Conservation (phyloP, 2,113 vertebrate genomes). For the Syngnathus typhle region DNA sequence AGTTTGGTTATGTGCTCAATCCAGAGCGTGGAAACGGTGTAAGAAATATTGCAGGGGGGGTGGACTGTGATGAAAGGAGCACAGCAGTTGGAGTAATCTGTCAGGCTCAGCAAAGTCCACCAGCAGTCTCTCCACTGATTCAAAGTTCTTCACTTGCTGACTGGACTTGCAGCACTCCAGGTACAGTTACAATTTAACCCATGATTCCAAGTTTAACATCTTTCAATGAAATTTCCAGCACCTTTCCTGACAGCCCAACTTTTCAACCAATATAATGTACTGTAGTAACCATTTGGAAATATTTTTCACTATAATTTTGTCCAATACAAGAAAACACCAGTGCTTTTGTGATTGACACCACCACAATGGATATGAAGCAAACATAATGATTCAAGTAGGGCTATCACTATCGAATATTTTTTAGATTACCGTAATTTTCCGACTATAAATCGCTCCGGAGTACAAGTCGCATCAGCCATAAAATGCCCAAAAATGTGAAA, state of each 20-base stretch:
- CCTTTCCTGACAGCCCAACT: neutral
- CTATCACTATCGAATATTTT: no score
- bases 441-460: no score
- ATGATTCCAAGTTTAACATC: neutral
- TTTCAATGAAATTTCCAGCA: neutral
- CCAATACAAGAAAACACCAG: no score
- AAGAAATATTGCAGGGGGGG: slow-evolving; percentile 17
- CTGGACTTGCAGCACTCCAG: slow-evolving; percentile 36
- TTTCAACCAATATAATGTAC: neutral
- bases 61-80: slow-evolving; percentile 16
- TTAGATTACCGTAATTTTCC: no score
- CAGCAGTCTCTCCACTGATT: slow-evolving; percentile 18
- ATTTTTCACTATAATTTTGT: no score
- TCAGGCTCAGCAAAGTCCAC: slow-evolving; percentile 10
- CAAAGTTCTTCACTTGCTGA: slow-evolving; percentile 28
- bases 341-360: no score
- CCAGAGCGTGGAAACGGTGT: slow-evolving; percentile 9
- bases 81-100: neutral
- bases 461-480: no score
- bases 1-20: neutral
- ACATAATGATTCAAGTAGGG: no score
- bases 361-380: no score
- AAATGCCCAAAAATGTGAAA: no score
- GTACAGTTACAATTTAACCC: slow-evolving; percentile 26
- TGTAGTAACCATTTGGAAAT: no score